These are phyloP conservation scores for Anas platyrhynchos DNA, from an alignment of 2,113 vertebrate species.

Conservation along the genomic window DNA sequence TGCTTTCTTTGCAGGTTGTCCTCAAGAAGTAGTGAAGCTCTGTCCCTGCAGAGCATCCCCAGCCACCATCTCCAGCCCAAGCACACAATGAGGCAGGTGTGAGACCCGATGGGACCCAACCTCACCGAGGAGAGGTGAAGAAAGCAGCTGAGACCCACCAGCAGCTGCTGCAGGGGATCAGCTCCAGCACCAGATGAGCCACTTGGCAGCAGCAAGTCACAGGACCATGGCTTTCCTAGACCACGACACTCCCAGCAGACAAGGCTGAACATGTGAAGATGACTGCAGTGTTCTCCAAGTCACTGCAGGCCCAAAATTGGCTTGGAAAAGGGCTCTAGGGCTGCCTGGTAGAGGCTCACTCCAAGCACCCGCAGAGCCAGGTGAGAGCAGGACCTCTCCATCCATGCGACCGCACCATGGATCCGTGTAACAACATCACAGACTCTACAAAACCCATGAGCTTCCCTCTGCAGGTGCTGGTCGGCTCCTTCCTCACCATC, in stretches of 20 bases:
- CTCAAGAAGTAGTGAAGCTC: rapidly evolving
- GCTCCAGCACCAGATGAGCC: background rate
- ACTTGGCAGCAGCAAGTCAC: rapidly evolving
- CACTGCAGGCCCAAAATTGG: background rate
- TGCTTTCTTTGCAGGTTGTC: slow-evolving; percentile 33
- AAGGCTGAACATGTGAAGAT: background rate
- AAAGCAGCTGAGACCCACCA: background rate
- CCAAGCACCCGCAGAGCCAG: background rate
- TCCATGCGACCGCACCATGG: slow-evolving; percentile 39
- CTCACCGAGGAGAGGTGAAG: background rate
- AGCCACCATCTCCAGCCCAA: background rate
- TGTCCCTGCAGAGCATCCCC: background rate
- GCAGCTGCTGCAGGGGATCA: rapidly evolving
- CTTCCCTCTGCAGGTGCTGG: slow-evolving; percentile 59
- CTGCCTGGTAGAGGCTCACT: background rate
- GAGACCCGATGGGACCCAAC: background rate
- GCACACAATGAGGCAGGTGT: background rate
- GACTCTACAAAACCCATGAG: background rate
- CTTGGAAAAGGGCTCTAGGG: background rate
- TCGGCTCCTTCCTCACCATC: slow-evolving; percentile 75
- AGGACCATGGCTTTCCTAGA: background rate
- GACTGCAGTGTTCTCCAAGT: background rate
- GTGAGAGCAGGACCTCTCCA: background rate
- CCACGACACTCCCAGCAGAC: background rate
- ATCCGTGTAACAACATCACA: slow-evolving; percentile 40